A percentile compares a stretch with the other conserved stretches of the same genome.
Evolutionary conservation across 2,113 vertebrate genomes (phyloP).

Genomic region (Erinaceus europaeus): DNA sequence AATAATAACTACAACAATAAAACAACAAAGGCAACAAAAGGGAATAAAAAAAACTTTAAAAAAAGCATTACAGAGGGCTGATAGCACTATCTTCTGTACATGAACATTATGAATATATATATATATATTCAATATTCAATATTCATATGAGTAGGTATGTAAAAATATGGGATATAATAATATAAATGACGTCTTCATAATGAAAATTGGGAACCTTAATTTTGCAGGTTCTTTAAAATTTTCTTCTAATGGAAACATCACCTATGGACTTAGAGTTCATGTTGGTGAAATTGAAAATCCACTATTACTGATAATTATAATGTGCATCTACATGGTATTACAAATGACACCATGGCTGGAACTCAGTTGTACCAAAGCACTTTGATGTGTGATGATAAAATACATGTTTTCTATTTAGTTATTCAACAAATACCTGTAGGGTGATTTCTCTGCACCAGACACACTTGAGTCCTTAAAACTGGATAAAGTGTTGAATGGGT

Average conservation of each 20-base stretch:
- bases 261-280: not conserved
- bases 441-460: not conserved
- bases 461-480: not conserved
- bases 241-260: not conserved
- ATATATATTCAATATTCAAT: too few species aligned
- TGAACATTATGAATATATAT: too few species aligned
- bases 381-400: not conserved
- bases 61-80: too few species aligned
- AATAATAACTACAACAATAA: too few species aligned
- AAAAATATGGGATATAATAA: too few species aligned
- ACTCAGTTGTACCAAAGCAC: not conserved
- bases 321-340: rapidly evolving
- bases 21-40: too few species aligned
- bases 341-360: too few species aligned
- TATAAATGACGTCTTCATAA: not conserved
- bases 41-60: too few species aligned
- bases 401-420: not conserved
- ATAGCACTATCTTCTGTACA: too few species aligned
- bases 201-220: not conserved
- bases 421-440: not conserved
- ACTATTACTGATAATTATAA: rapidly evolving
- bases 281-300: not conserved
- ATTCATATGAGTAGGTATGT: too few species aligned
- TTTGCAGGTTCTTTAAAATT: not conserved
- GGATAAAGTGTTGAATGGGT: not conserved